Percentiles rank a stretch among this genome's conserved stretches.
Conservation (phyloP, 2,888 invertebrate species). For the Melipona bicolor region DNA sequence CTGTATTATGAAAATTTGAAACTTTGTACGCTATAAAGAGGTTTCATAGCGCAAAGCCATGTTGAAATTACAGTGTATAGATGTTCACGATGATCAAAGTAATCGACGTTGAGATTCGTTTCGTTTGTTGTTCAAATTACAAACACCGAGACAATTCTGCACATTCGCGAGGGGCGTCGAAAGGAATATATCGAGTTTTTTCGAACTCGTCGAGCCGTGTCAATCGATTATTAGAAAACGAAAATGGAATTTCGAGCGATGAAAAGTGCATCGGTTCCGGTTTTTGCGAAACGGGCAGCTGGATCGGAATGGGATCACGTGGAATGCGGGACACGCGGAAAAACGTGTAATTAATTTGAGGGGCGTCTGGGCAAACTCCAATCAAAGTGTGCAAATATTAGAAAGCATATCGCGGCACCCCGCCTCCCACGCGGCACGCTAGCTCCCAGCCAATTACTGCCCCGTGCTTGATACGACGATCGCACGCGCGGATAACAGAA, state of each 20-base stretch:
- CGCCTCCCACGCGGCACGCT: conserved; percentile 24
- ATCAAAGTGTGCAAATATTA: conserved; percentile 77
- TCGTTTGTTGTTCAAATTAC: too few species aligned
- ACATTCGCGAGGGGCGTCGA: too few species aligned
- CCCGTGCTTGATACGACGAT: conserved; percentile 61
- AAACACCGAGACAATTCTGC: too few species aligned
- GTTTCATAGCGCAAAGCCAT: too few species aligned
- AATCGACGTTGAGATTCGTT: too few species aligned
- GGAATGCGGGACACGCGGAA: conserved; percentile 67
- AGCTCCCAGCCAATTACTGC: conserved; percentile 68
- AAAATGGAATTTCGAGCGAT: not conserved
- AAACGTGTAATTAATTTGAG: conserved; percentile 73
- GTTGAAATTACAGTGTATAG: too few species aligned
- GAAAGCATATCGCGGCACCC: conserved; percentile 70
- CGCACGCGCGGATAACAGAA: conserved; percentile 71
- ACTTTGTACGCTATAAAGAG: too few species aligned
- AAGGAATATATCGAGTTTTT: too few species aligned
- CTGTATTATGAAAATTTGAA: too few species aligned
- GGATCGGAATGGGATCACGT: conserved; percentile 15
- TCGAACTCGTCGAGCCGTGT: too few species aligned
- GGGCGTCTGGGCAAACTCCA: conserved; percentile 74
- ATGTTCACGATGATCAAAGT: too few species aligned
- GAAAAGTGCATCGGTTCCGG: conserved; percentile 35
- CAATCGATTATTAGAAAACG: not conserved
- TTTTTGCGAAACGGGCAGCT: conserved; percentile 32